Conservation (phyloP, 1,140 invertebrate genomes). For the Pogonus chalceus region DNA sequence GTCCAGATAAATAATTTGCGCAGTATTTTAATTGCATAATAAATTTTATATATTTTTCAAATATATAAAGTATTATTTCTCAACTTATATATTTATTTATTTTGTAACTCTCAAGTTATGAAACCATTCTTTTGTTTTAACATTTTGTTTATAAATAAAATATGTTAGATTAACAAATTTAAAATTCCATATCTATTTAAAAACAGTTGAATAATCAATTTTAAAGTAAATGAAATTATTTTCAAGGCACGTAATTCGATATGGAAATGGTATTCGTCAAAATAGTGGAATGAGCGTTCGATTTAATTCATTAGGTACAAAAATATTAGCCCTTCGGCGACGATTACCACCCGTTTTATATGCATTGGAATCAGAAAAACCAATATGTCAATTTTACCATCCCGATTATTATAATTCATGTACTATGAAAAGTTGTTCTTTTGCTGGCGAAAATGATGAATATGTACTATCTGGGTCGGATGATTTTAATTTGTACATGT, state of each 20-base stretch:
- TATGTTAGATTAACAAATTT: no score
- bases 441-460: constrained; percentile 83
- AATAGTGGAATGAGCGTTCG: constrained; percentile 85
- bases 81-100: no score
- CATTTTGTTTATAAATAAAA: neutral
- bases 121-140: neutral
- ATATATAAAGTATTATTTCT: no score
- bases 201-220: no score
- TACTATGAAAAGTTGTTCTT: constrained; percentile 93
- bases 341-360: constrained; percentile 78
- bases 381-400: constrained; percentile 80
- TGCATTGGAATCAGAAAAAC: constrained; percentile 49
- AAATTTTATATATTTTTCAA: no score
- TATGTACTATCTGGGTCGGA: constrained; percentile 87
- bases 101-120: no score
- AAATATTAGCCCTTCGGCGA: constrained; percentile 72
- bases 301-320: constrained; percentile 70
- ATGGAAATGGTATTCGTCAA: constrained; percentile 57
- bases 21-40: no score
- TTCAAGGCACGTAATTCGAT: constrained; percentile 55
- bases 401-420: constrained; percentile 90
- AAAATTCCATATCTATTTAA: no score
- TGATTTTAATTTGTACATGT: constrained; percentile 92
- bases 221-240: neutral
- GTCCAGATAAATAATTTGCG: no score